These are phyloP conservation scores for Taxidea taxus DNA, from an alignment of 2,113 vertebrate genomes.

Conservation along the genomic window DNA sequence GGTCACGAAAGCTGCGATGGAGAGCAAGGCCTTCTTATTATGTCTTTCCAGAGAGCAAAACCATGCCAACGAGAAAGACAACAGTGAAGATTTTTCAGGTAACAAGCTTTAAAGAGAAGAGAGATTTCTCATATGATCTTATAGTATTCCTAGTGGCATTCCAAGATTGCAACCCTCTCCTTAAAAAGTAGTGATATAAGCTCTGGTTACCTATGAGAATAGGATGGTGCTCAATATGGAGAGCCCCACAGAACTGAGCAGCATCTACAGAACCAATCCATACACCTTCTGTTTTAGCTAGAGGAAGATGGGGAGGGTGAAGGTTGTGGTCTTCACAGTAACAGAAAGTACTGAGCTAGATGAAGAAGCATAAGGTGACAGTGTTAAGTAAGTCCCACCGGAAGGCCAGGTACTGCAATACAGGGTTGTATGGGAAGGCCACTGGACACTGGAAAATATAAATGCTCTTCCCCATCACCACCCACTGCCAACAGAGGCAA, in stretches of 20 bases:
- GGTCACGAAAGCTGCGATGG: background rate
- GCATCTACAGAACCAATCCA: background rate
- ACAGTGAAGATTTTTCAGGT: background rate
- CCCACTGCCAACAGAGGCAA: conserved; percentile 39
- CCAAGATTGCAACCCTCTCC: background rate
- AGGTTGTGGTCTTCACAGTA: conserved; percentile 29
- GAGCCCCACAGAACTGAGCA: background rate
- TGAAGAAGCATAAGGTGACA: background rate
- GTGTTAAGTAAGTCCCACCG: conserved; percentile 20
- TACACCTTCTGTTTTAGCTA: background rate
- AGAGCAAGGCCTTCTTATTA: background rate
- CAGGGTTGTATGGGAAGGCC: background rate
- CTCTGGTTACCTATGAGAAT: background rate
- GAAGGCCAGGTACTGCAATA: background rate
- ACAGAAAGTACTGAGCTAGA: conserved; percentile 42
- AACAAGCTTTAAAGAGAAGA: background rate
- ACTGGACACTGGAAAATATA: background rate
- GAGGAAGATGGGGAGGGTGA: conserved; percentile 28
- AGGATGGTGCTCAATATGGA: background rate
- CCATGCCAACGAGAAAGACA: background rate
- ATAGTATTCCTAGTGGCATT: background rate
- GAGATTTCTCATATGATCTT: background rate
- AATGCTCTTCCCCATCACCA: conserved; percentile 9
- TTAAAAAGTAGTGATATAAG: background rate
- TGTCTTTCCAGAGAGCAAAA: conserved; percentile 54